Base-by-base conservation (phyloP, 2,888 invertebrate genomes). In the Xanthorhoe spadicearia region DNA sequence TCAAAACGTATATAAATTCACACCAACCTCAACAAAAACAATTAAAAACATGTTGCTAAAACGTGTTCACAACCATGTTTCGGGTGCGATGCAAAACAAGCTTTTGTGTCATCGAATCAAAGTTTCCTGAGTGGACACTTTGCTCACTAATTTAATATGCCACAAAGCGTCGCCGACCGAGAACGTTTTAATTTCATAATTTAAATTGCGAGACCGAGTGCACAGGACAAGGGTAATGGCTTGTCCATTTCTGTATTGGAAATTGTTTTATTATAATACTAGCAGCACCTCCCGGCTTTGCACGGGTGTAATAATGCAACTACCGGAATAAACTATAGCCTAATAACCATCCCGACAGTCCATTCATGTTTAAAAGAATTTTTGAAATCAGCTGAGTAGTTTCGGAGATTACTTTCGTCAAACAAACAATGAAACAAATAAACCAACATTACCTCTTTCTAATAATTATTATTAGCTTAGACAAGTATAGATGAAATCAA, bases 151-250 rank as follows among this genome's bases (percentile, higher is more conserved):
- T 74, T 72, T 74, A 68, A 75, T 72, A 72, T 73, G 74, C 74
- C 69, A 63, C 71, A 71, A 68, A 71, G 74, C 74, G 63, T 55
- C 65, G 61, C 72, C 73, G 61, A 71, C 35, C 59, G 74, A 73
- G 71, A 72, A 74, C 71, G 67, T 76, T 78, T 80, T 80, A 79
- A 80, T 81, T 79, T 78, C 77, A 80, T 80, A 78, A 81, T 80
- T 79, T 76, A 77, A 78, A 79, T 75, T 75, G 75, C 71, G 72
- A 73, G 72, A 61, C 71, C 61, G 64, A 52, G 15, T 54, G 67
- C 43, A 46, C 53, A 61, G 68, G 5, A 15, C 46, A 32, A 48
- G 19, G 9, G 5, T 13, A 43, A 49, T 43, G 17, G 68, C 61
- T 58, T 35, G 60, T 57, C 38, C 54, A 51, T 13, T 38, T 55